Base-by-base conservation (phyloP, 2,888 invertebrate species). In the Ethmia dodecea region DNA sequence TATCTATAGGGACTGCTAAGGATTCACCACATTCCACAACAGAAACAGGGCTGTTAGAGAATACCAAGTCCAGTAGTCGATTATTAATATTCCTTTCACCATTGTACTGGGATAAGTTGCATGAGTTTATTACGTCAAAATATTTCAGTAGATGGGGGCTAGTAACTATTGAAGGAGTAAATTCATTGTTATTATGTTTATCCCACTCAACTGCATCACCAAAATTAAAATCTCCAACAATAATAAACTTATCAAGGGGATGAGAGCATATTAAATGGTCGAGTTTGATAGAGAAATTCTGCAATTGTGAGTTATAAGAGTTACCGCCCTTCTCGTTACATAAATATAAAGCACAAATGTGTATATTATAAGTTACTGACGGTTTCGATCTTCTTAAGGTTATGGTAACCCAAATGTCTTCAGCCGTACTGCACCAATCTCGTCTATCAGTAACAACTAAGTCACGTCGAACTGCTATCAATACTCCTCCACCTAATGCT, bases 1-100 rank as follows among this genome's bases (percentile, higher is more conserved):
- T 13, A 10, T 45, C 42, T 8, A 35, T 36, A 0, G 42, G 37
- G 1, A 35, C 25, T 18, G 42, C n/a, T 1, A 33, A 31, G 12
- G 28, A 28, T 8, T 11, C 16, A 3, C 3, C 9, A 18, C 30
- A 30, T 6, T 4, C 16, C 3, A 5, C 11, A 12, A 30, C 30
- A 3, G 10, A 2, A 15, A 30, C 8, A 4, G 12, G 5, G 11
- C 8, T 12, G 13, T 30, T 30, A 5, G 18, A 30, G 5, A 30
- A 18, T 15, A 30, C 30, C 11, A 30, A 12, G 18, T 30, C 30
- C 8, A 30, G 11, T 6, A 30, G 2, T 3, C 30, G 16, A 3
- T 18, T 13, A 11, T 11, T 16, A 18, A 11, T 11, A 10, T 30
- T 30, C 3, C 5, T 11, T 12, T 30, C 12, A 18, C 20, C 18